Evolutionary conservation across 2,113 vertebrate genomes (phyloP), one percentile per base, ranked within the genome.

Genomic region (Columba livia): DNA sequence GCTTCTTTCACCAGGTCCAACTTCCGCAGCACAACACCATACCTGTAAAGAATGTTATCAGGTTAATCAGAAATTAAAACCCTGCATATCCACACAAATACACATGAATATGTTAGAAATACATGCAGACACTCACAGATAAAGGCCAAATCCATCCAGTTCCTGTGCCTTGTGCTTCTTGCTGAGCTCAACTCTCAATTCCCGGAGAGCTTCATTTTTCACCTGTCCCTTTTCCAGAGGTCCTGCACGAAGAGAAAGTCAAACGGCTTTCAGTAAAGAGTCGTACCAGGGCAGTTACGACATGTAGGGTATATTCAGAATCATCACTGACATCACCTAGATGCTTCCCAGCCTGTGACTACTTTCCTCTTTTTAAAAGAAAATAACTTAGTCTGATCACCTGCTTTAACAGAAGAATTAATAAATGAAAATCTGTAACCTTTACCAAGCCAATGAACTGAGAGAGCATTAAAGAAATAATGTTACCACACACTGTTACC

Each of bases 201-300:
- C 99, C 80, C 99, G 97, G 38, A 99, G 96, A 44, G 99, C 99
- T 98, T 99, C 99, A 67, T 99, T 99, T 91, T 99, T 99, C 20
- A 99, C 99, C 96, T 99, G 99, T 90, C 99, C 99, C 96, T 99
- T 99, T 93, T 99, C 99, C 96, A 99, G 93, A 47, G 99, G 99
- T 73, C 99, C 99, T 99, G 80, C 11, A 93, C 23, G 13, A 34
- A 80, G 50, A 94, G 42, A 88, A 96, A 97, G 66, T 61, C 31
- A 87, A 56, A 85, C 31, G 89, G 19, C 6, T 28, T 81, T 71
- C 32, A 58, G 5, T 13, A 38, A 78, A 31, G 50, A 82, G 25
- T 47, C 47, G 36, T 69, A 77, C 14, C 42, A 70, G 17, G 62
- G 50, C 56, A 67, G 26, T 38, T 58, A 47, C 5, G 0, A 90